These are phyloP conservation scores for Scomberomorus guttatus DNA, from an alignment of 2,797 vertebrate genomes.

Conservation along the genomic window DNA sequence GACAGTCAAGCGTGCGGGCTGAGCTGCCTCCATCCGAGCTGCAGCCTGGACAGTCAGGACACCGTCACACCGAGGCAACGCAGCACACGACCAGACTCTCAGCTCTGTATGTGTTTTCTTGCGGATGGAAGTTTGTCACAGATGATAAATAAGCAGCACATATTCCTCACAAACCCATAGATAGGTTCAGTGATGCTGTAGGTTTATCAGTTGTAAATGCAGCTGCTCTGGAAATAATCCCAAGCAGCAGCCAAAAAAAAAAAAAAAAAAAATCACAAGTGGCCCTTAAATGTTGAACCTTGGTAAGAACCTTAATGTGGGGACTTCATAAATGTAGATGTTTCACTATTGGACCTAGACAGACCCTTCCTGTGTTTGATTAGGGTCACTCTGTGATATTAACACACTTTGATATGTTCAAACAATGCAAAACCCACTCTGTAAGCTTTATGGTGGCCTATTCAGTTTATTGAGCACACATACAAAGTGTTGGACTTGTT, in stretches of 20 bases:
- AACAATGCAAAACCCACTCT: background rate
- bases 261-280: background rate
- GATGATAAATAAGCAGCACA: background rate
- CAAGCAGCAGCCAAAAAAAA: background rate
- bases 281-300: background rate
- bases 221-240: background rate
- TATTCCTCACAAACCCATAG: background rate
- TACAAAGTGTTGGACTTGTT: slow-evolving; percentile 8
- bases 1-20: slow-evolving; percentile 14
- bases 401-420: slow-evolving; percentile 21
- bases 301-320: background rate
- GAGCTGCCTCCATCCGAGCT: slow-evolving; percentile 29
- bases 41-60: slow-evolving; percentile 4
- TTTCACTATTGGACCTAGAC: slow-evolving; percentile 31
- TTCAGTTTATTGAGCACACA: slow-evolving; percentile 32
- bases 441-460: slow-evolving; percentile 21
- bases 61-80: background rate
- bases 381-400: slow-evolving; percentile 12
- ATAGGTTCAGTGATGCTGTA: background rate
- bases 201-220: background rate
- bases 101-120: background rate
- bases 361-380: slow-evolving; percentile 34
- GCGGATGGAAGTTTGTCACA: too few species aligned
- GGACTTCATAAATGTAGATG: slow-evolving; percentile 9
- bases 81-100: too few species aligned